These are phyloP conservation scores for Drosophila crucigera DNA, from an alignment of 2,888 invertebrate species.

Conservation along the genomic window DNA sequence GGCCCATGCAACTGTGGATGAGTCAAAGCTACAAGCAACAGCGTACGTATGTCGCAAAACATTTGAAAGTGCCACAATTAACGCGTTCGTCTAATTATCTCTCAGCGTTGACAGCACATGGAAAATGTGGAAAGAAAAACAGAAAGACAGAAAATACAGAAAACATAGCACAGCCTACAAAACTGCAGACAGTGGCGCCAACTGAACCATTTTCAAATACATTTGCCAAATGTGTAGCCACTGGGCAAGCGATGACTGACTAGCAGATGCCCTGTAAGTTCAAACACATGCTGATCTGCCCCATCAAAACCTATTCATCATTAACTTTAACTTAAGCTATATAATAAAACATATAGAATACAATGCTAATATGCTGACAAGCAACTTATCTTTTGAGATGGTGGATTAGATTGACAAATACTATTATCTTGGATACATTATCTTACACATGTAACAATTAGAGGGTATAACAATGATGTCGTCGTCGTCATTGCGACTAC, in stretches of 20 bases:
- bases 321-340: not conserved
- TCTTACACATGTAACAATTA: not conserved
- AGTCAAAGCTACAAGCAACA: constrained; percentile 37
- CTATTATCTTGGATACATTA: not conserved
- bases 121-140: not conserved
- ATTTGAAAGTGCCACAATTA: constrained; percentile 73
- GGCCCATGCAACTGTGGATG: constrained; percentile 17
- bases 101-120: constrained; percentile 53
- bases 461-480: constrained; percentile 41
- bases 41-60: constrained; percentile 1
- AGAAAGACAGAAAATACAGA: constrained; percentile 4
- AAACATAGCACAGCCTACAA: constrained; percentile 15
- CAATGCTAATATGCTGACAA: not conserved
- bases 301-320: not conserved
- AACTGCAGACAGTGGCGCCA: constrained; percentile 47
- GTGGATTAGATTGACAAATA: not conserved
- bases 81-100: constrained; percentile 71
- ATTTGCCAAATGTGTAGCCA: constrained; percentile 65
- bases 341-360: not conserved
- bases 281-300: not conserved
- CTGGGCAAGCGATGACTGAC: not conserved
- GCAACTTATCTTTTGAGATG: not conserved
- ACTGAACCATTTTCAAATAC: constrained; percentile 59
- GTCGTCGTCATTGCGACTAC: constrained; percentile 28
- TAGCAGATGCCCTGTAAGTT: constrained; percentile 1